Evolutionary conservation across 2,113 vertebrate species (phyloP), one percentile per base, ranked within the genome.

Genomic region (Plecturocebus donacophilus): DNA sequence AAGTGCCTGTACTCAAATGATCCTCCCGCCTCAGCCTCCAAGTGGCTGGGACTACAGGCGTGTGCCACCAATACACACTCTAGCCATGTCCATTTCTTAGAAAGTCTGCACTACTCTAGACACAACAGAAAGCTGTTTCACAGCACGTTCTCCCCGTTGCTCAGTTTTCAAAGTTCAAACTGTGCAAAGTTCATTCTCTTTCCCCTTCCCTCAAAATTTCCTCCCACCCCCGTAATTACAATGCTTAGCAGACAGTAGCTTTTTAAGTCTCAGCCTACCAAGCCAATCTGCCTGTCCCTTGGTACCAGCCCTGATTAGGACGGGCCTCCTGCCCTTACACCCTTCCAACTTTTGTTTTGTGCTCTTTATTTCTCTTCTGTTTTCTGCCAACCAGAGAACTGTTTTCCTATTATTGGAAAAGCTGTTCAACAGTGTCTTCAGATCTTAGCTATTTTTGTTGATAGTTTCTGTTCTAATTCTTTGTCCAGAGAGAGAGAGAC

Each of bases 121-220:
- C 73, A 54, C 25, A 25, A 5, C 1, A 6, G 23, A 35, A 56
- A 3, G 12, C 64, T 19, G n/a, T 8, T 66, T 23, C 23, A 32
- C 0, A 0, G 25, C 23, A 19, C 42, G 8, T 6, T n/a, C n/a
- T 54, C 30, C 49, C 32, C n/a, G 12, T 6, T 32, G 61, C 61
- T 30, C 58, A 61, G 61, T 64, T 64, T 64, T 64, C 61, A 64
- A 64, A 64, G 61, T 64, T 64, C 5, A 1, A 27, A 61, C 21
- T 4, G n/a, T 4, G 27, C 19, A 32, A 61, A 14, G 40, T 0
- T 38, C 70, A 3, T 2, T 80, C 45, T 81, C 9, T 25, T 58
- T 16, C 54, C 6, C 0, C 25, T 20, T 4, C 10, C 25, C n/a
- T 23, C 47, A 35, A 9, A 13, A 32, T 20, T 12, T 6, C 3